Evolutionary conservation across 2,797 vertebrate genomes (phyloP).

Genomic region (Novumbra hubbsi): DNA sequence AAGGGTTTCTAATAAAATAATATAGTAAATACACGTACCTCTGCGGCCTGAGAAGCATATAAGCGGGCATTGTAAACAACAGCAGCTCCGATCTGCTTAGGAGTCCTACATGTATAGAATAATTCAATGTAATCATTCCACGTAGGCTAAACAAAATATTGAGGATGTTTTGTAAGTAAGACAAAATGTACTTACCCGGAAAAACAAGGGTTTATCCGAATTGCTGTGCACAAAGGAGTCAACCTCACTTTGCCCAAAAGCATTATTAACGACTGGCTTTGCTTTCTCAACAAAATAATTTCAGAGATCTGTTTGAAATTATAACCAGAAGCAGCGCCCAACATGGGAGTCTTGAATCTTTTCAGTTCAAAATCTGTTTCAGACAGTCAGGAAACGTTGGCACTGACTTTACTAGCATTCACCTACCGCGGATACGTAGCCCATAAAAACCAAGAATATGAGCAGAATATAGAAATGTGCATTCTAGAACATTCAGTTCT

Average conservation of each 20-base stretch:
- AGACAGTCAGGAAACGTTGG: background rate
- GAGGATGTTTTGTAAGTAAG: background rate
- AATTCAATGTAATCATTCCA: background rate
- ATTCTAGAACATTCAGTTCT: background rate
- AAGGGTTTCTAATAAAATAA: background rate
- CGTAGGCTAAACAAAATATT: background rate
- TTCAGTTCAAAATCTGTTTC: background rate
- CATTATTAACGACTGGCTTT: conserved; percentile 24
- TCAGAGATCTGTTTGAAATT: background rate
- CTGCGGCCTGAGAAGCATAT: conserved; percentile 41
- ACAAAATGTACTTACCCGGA: conserved; percentile 32
- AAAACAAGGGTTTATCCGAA: conserved; percentile 28
- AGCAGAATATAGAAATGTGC: background rate
- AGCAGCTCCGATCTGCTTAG: conserved; percentile 24
- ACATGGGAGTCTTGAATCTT: background rate
- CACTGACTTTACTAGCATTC: background rate
- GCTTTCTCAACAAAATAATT: background rate
- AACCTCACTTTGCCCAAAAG: conserved; percentile 37
- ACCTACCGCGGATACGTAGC: background rate
- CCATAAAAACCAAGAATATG: background rate
- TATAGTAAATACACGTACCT: conserved; percentile 32
- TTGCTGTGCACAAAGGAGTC: conserved; percentile 37
- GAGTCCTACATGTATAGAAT: conserved; percentile 21
- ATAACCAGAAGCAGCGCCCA: background rate
- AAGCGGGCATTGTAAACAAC: conserved; percentile 32